Conservation (phyloP, 1,140 invertebrate genomes). For the Tetragnatha versicolor region DNA sequence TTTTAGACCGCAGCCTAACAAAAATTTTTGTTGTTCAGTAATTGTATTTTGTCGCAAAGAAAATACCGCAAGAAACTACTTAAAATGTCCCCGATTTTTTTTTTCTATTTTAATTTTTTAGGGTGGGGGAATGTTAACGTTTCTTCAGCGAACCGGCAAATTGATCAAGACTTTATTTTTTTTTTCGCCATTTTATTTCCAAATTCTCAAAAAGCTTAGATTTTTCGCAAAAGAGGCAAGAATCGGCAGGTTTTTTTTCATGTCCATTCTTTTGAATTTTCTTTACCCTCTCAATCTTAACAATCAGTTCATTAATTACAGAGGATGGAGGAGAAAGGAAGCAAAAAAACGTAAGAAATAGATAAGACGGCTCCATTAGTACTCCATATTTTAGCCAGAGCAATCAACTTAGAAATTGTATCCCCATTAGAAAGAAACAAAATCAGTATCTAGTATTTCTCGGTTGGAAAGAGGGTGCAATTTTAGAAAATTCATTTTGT, state of each 20-base stretch:
- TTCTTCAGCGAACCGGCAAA: constrained; percentile 43
- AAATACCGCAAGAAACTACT: constrained; percentile 11
- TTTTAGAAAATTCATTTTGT: constrained; percentile 16
- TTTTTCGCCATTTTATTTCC: not conserved
- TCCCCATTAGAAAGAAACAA: constrained; percentile 5
- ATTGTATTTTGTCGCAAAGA: constrained; percentile 42
- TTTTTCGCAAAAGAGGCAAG: constrained; percentile 8
- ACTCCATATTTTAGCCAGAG: constrained; percentile 2
- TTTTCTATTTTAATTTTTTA: not conserved
- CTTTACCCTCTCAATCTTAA: not conserved
- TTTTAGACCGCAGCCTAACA: constrained; percentile 9
- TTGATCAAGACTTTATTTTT: constrained; percentile 29
- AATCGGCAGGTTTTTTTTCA: not conserved
- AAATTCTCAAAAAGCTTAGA: constrained; percentile 21
- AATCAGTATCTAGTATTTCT: constrained; percentile 4
- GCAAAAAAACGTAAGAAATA: not conserved
- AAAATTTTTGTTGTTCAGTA: constrained; percentile 38
- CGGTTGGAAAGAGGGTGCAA: not conserved
- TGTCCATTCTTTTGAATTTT: not conserved
- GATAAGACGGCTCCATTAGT: constrained; percentile 27
- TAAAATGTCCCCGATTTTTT: constrained; percentile 20
- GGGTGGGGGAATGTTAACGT: not conserved
- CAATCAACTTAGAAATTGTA: constrained; percentile 30
- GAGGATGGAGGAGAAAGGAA: not conserved
- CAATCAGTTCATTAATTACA: constrained; percentile 46